Conservation (phyloP, 2,113 vertebrate species). For the Promerops cafer region DNA sequence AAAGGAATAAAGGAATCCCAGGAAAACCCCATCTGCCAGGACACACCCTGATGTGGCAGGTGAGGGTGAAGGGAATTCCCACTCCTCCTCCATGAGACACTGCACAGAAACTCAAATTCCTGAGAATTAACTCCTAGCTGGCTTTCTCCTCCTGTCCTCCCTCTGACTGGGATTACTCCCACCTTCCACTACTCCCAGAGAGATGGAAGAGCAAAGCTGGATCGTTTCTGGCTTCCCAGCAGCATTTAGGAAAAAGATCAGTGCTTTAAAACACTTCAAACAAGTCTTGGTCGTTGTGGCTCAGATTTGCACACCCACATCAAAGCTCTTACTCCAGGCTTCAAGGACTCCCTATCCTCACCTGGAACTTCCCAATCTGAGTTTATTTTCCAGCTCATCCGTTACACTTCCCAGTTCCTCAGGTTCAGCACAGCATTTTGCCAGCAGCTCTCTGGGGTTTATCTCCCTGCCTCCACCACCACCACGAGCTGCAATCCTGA, state of each 20-base stretch:
- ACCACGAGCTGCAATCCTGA: not conserved
- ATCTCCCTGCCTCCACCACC: not conserved
- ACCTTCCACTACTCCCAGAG: not conserved
- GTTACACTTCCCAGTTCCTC: fast-evolving
- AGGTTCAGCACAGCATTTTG: not conserved
- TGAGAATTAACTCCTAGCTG: not conserved
- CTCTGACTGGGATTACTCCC: not conserved
- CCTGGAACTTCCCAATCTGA: not conserved
- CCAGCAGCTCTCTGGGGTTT: not conserved
- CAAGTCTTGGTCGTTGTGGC: not conserved
- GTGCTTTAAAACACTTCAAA: not conserved
- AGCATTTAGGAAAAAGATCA: not conserved
- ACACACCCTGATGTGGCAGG: not conserved
- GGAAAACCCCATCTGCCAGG: not conserved
- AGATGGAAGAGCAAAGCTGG: not conserved
- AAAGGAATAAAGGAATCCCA: not conserved
- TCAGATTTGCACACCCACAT: not conserved
- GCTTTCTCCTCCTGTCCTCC: not conserved
- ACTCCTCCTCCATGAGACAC: fast-evolving
- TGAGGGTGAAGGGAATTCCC: not conserved
- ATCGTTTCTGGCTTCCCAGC: not conserved
- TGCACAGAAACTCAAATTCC: not conserved
- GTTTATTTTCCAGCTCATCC: not conserved
- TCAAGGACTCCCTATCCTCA: not conserved
- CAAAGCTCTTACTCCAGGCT: not conserved